phyloP scores from a whole-genome alignment of 2,113 vertebrate species.

The Sceloporus undulatus region DNA sequence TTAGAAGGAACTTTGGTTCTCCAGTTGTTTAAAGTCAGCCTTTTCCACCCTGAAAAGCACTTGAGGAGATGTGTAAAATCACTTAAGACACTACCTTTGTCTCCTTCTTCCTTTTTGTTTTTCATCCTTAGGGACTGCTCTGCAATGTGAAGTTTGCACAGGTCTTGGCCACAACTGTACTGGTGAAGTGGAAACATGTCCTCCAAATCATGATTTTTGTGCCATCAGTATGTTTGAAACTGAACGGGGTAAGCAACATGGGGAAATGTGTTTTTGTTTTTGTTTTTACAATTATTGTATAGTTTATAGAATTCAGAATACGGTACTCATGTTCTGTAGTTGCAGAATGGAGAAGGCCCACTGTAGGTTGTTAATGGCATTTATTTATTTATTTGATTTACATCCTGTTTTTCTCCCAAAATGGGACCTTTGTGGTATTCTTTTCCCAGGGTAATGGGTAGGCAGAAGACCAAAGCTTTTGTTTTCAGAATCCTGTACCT shows the following conservation, averaged over 20 bases:
- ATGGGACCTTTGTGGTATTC: not conserved
- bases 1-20: not conserved
- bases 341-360: not conserved
- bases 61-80: not conserved
- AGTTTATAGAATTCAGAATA: not conserved
- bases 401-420: too few relatives aligned
- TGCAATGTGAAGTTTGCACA: slow-evolving; percentile 28
- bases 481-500: not conserved
- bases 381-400: too few relatives aligned
- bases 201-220: slow-evolving; percentile 20
- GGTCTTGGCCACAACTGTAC: slow-evolving; percentile 23
- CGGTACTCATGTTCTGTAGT: not conserved
- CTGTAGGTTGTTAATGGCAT: not conserved
- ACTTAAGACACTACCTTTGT: not conserved
- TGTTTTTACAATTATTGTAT: not conserved
- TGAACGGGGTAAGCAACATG: slow-evolving; percentile 10
- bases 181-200: slow-evolving; percentile 4
- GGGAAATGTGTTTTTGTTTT: too few relatives aligned
- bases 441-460: not conserved
- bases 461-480: not conserved
- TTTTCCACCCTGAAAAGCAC: not conserved
- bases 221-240: slow-evolving; percentile 26
- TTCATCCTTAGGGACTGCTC: slow-evolving; percentile 10
- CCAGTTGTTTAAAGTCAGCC: not conserved
- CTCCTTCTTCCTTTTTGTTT: not conserved